phyloP scores from a whole-genome alignment of 1,140 invertebrate species.

The Vanessa tameamea region DNA sequence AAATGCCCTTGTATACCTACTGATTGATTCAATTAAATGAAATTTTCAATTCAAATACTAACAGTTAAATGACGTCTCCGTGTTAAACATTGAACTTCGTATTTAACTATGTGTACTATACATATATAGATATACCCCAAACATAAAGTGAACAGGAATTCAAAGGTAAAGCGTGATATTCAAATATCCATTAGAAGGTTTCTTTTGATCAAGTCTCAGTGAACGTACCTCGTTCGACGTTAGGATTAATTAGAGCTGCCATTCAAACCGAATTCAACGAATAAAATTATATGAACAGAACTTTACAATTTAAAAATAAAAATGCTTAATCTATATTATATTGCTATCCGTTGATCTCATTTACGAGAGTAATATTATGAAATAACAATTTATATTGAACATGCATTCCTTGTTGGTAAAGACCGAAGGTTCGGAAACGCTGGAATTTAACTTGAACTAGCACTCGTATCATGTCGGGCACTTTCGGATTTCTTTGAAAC shows the following conservation, averaged over 20 bases:
- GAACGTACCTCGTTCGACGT: conserved; percentile 55
- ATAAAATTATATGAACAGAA: conserved; percentile 28
- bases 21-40: no score
- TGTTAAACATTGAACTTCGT: no score
- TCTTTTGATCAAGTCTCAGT: conserved; percentile 64
- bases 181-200: conserved; percentile 74
- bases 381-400: background rate
- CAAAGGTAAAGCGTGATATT: conserved; percentile 59
- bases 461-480: no score
- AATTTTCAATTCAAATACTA: background rate
- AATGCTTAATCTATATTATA: conserved; percentile 39
- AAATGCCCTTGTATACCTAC: no score
- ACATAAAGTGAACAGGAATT: conserved; percentile 35
- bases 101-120: background rate
- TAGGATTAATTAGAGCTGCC: conserved; percentile 73
- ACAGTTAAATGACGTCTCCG: background rate
- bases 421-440: no score
- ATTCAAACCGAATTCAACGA: conserved; percentile 64
- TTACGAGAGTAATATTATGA: background rate
- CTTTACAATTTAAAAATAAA: conserved; percentile 30
- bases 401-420: background rate
- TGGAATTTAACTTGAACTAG: no score
- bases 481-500: no score
- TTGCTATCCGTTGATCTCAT: conserved; percentile 15
- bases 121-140: conserved; percentile 6